phyloP scores from a whole-genome alignment of 1,140 invertebrate species.

The Lepidurus couesii region DNA sequence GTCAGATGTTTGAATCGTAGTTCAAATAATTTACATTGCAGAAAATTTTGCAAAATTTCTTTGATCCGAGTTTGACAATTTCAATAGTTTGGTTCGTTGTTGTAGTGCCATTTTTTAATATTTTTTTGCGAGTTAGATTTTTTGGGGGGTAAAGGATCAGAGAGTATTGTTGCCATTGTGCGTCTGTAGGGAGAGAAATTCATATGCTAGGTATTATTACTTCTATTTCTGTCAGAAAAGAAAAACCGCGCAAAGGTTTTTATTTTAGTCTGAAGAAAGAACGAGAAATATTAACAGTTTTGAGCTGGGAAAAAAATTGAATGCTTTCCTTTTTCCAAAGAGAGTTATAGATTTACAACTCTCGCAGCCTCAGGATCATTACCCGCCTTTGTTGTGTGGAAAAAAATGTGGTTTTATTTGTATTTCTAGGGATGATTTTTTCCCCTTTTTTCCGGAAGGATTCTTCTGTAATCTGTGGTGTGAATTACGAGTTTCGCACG shows the following conservation, averaged over 20 bases:
- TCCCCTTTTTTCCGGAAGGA: neutral
- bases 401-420: neutral
- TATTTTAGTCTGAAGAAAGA: slow-evolving; percentile 13
- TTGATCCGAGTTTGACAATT: neutral
- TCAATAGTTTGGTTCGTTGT: neutral
- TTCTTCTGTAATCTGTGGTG: neutral
- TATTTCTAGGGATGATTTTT: neutral
- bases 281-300: neutral
- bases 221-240: slow-evolving; percentile 4
- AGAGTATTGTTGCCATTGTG: neutral
- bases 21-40: neutral
- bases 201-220: neutral
- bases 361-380: neutral
- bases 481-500: slow-evolving; percentile 21
- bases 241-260: neutral
- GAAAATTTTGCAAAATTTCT: neutral
- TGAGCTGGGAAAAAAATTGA: neutral
- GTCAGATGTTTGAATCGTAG: slow-evolving; percentile 8
- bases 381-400: neutral
- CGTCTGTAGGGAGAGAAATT: slow-evolving; percentile 7
- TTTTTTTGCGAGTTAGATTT: neutral
- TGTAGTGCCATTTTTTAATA: neutral
- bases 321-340: neutral
- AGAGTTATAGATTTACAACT: neutral
- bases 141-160: neutral